Evolutionary conservation across 92 coral and sea anemone genomes (phyloP).

Genomic region (Parazoanthus swiftii): DNA sequence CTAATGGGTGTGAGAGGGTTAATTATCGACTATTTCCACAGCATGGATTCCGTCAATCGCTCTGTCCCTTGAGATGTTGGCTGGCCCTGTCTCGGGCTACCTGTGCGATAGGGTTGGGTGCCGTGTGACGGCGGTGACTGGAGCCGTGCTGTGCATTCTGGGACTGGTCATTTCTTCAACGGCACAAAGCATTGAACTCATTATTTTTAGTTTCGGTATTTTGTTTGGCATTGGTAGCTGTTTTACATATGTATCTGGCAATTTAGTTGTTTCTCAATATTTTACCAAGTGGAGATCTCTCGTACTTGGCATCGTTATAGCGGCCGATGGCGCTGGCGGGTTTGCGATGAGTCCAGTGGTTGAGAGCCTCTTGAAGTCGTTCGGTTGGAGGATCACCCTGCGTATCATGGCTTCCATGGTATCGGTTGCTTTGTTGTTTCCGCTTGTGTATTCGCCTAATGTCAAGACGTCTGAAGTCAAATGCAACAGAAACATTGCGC

Average conservation of each 20-base stretch:
- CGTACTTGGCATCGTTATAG: slow-evolving; percentile 16
- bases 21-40: background rate
- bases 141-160: slow-evolving; percentile 29
- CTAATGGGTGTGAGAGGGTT: background rate
- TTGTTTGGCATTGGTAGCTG: slow-evolving; percentile 30
- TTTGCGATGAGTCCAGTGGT: slow-evolving; percentile 34
- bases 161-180: slow-evolving; percentile 29
- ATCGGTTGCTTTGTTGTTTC: background rate
- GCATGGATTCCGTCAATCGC: slow-evolving; percentile 41
- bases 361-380: background rate
- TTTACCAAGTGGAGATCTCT: slow-evolving; percentile 43
- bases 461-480: background rate
- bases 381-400: slow-evolving; percentile 16
- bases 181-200: slow-evolving; percentile 12
- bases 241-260: slow-evolving; percentile 21
- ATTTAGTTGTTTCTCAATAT: slow-evolving; percentile 29
- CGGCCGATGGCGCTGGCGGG: slow-evolving; percentile 32
- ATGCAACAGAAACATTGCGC: background rate
- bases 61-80: slow-evolving; percentile 35
- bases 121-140: slow-evolving; percentile 29
- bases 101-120: slow-evolving; percentile 32
- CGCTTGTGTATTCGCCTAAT: slow-evolving; percentile 35
- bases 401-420: slow-evolving; percentile 16
- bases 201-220: slow-evolving; percentile 35
- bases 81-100: slow-evolving; percentile 37